Conservation (phyloP, 2,113 vertebrate genomes). For the Menidia beryllina region DNA sequence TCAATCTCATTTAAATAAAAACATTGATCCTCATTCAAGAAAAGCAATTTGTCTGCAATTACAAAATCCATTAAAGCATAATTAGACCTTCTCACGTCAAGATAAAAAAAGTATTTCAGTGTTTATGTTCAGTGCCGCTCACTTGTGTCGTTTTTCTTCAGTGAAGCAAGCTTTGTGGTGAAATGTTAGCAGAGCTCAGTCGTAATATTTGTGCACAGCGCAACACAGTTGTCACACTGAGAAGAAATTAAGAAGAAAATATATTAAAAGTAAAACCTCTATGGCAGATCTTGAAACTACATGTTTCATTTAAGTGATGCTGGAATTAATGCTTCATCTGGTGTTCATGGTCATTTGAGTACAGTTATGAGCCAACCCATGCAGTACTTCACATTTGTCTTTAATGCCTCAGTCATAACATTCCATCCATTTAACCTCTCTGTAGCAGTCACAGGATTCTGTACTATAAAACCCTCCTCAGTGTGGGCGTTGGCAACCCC, state of each 20-base stretch:
- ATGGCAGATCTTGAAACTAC: constrained; percentile 46
- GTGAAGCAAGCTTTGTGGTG: not conserved
- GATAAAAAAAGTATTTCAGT: constrained; percentile 43
- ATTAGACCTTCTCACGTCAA: constrained; percentile 72
- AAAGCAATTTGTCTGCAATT: constrained; percentile 80
- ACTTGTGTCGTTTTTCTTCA: not conserved
- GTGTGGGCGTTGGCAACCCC: constrained; percentile 17
- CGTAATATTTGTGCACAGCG: not conserved
- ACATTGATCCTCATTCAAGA: constrained; percentile 78
- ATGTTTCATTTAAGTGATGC: constrained; percentile 50
- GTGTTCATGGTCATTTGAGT: constrained; percentile 26
- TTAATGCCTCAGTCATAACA: constrained; percentile 7
- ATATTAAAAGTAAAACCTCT: constrained; percentile 26
- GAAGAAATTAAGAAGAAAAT: not conserved
- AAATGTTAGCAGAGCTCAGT: not conserved
- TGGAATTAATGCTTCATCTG: constrained; percentile 44
- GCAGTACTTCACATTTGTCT: constrained; percentile 4
- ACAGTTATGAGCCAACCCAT: constrained; percentile 40
- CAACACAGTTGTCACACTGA: constrained; percentile 28
- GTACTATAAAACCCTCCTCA: constrained; percentile 46
- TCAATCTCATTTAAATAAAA: constrained; percentile 81
- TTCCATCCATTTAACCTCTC: constrained; percentile 1
- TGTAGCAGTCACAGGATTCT: constrained; percentile 3
- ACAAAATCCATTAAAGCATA: constrained; percentile 80
- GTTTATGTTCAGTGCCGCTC: constrained; percentile 12